Evolutionary conservation across 1,140 invertebrate species (phyloP).

Genomic region (Fopius arisanus): DNA sequence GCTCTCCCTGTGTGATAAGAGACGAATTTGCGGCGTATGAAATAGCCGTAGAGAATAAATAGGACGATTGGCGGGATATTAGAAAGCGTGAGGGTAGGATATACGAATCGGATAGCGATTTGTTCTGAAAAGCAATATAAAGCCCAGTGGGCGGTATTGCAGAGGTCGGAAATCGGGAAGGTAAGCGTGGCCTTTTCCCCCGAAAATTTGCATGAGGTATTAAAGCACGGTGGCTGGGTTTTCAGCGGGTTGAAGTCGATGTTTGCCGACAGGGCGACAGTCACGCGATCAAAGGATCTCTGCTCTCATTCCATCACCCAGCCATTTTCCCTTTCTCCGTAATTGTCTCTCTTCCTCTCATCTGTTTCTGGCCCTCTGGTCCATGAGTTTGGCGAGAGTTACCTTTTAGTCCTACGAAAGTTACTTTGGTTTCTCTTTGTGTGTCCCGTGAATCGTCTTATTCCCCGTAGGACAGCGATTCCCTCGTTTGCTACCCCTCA

Average conservation of each 20-base stretch:
- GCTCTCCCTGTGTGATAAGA: too few relatives aligned
- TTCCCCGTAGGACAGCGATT: slow-evolving; percentile 1
- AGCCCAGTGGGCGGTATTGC: slow-evolving; percentile 23
- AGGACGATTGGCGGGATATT: background rate
- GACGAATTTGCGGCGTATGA: too few relatives aligned
- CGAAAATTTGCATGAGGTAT: slow-evolving; percentile 66
- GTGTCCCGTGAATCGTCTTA: slow-evolving; percentile 20
- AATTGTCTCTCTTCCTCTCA: background rate
- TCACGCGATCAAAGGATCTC: slow-evolving; percentile 63
- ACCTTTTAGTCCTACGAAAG: slow-evolving; percentile 6
- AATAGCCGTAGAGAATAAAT: background rate
- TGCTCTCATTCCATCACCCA: slow-evolving; percentile 37
- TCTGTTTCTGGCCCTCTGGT: background rate
- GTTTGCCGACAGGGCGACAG: slow-evolving; percentile 61
- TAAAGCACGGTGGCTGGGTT: slow-evolving; percentile 61
- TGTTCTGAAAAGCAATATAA: slow-evolving; percentile 64
- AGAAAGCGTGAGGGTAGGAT: background rate
- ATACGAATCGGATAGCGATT: slow-evolving; percentile 60
- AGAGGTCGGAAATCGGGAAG: slow-evolving; percentile 36
- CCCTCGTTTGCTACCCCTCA: background rate
- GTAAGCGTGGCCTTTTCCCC: slow-evolving; percentile 52
- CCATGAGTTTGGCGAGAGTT: background rate
- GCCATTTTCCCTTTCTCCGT: background rate
- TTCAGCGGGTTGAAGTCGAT: slow-evolving; percentile 53
- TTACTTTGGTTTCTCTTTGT: slow-evolving; percentile 10